Base-by-base conservation (phyloP, 2,797 vertebrate genomes). In the Lophius americanus region DNA sequence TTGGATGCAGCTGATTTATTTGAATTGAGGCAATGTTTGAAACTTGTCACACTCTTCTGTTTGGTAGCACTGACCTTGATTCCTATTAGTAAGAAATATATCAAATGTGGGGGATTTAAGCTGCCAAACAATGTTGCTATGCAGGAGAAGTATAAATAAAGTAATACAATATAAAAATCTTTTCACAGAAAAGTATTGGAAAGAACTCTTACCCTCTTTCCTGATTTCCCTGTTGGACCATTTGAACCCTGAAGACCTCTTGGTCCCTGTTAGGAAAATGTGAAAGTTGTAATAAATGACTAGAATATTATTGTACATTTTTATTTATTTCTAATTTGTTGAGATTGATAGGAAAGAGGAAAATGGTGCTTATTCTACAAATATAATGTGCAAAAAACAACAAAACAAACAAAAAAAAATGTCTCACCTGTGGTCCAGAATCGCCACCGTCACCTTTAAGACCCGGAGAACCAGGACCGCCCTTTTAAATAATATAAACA, bases 381-480 rank as follows among this genome's bases (percentile, higher is more conserved):
- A n/a, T 6, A 56, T 36, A 6, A 7, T 57, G n/a, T 63, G 60
- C 13, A 65, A 7, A 36, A 61, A 43, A 57, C 4, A 13, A 41
- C 23, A 57, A 9, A 3, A 9, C 3, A 36, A 37, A 4, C 14
- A 33, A 51, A 48, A 5, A 51, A 47, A 8, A 35, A 33, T 8
- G 8, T 70, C 54, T 86, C 88, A 99, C 98, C 95, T 95, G 95
- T 49, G 96, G 96, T 71, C 98, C 97, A 50, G 93, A 64, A n/a
- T 98, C 97, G 32, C 98, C 98, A 50, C 90, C 38, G 64, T 99
- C 97, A 73, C 97, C 97, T 92, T 99, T 99, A 80, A 94, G 94
- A 73, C 98, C 98, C 50, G 95, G 0, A 67, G 93, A 41, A 76
- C 97, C 98, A 73, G 97, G 96, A 60, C 91, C 88, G 62, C 98